phyloP scores from a whole-genome alignment of 2,888 invertebrate genomes.

The Trimorus sp. region DNA sequence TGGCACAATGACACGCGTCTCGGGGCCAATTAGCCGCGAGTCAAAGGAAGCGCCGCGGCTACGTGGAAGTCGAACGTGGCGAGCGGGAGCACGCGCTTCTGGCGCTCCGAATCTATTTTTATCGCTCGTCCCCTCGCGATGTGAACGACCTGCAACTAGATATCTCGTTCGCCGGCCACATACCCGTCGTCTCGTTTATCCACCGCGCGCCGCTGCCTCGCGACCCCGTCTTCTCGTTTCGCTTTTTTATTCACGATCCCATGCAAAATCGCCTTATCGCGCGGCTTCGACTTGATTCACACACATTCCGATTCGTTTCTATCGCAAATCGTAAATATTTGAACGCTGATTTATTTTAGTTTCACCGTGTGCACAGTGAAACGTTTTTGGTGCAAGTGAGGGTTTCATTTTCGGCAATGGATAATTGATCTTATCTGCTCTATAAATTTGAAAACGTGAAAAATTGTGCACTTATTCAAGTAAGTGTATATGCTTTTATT shows the following conservation, averaged over 20 bases:
- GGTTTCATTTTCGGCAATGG: too few species aligned
- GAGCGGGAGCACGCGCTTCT: conserved; percentile 75
- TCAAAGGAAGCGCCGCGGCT: conserved; percentile 57
- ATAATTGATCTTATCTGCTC: too few species aligned
- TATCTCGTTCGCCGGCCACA: conserved; percentile 73
- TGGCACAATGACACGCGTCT: conserved; percentile 30
- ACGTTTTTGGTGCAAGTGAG: too few species aligned
- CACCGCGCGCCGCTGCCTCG: conserved; percentile 23
- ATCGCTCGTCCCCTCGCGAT: conserved; percentile 79
- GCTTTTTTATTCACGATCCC: neutral
- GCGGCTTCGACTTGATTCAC: too few species aligned
- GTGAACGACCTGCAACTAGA: conserved; percentile 81
- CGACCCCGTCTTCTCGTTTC: conserved; percentile 10
- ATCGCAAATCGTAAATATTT: too few species aligned
- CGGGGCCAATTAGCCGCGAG: conserved; percentile 36
- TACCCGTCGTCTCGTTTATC: conserved; percentile 38
- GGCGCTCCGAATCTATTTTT: conserved; percentile 80
- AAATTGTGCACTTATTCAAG: too few species aligned
- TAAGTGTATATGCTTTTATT: too few species aligned
- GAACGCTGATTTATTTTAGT: too few species aligned
- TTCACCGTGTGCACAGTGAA: too few species aligned
- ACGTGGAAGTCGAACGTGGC: conserved; percentile 68
- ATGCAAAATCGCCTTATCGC: too few species aligned
- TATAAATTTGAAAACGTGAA: too few species aligned
- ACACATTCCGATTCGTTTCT: too few species aligned